phyloP scores from a whole-genome alignment of 2,797 vertebrate species.

The Prunella strophiata region DNA sequence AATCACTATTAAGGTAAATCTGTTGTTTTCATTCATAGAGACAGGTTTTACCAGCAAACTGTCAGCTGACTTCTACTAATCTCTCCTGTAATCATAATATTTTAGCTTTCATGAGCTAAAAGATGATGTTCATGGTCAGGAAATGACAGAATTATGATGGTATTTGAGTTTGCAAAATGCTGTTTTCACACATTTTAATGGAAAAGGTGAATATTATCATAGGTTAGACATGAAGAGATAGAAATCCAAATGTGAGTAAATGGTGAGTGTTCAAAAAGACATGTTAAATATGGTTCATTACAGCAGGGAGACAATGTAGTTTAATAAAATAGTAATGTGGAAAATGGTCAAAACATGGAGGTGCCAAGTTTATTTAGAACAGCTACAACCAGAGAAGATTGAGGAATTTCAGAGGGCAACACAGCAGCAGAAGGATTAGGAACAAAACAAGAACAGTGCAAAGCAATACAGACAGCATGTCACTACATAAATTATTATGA shows the following conservation, averaged over 20 bases:
- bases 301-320: background rate
- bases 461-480: background rate
- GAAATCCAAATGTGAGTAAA: background rate
- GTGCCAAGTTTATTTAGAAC: background rate
- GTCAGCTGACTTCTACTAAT: background rate
- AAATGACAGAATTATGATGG: background rate
- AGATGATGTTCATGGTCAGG: background rate
- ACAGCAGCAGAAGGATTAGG: background rate
- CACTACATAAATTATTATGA: background rate
- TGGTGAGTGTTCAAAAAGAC: background rate
- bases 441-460: background rate
- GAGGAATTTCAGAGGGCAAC: background rate
- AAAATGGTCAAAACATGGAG: background rate
- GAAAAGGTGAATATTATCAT: background rate
- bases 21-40: background rate
- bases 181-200: background rate
- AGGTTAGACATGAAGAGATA: background rate
- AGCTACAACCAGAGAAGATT: background rate
- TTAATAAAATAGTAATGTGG: background rate
- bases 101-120: background rate
- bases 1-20: background rate
- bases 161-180: background rate
- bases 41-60: background rate
- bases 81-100: background rate
- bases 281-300: background rate